Evolutionary conservation across 2,113 vertebrate species (phyloP), one percentile per base, ranked within the genome.

Genomic region (Dermatemys mawii): DNA sequence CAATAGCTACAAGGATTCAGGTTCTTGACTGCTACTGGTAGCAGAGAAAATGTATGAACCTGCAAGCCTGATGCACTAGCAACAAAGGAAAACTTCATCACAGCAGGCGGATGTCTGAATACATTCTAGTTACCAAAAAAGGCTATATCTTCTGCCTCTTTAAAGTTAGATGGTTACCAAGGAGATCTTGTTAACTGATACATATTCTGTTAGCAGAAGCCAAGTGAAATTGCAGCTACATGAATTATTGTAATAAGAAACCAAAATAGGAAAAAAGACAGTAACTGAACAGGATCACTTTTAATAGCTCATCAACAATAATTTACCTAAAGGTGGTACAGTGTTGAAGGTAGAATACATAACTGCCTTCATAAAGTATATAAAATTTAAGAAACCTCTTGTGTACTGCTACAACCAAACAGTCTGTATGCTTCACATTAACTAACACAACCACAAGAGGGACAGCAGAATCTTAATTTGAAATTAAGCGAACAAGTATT

Each of bases 91-190:
- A 86, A 44, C 11, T 44, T 26, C 70, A 46, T 19, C 16, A 87
- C 9, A 70, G n/a, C 19, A 32, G 73, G 48, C n/a, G 63, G 60
- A 90, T 24, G 73, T 29, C 60, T 60, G 24, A 38, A 76, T 70
- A 54, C 50, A 87, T 85, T 90, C 41, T 54, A 81, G 29, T 22
- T 1, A 46, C 49, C 9, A 70, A 76, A 90, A 93, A 50, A 29
- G 75, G 12, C 11, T 17, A 76, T 89, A 91, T 90, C 51, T 60
- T 35, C 87, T 84, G 67, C 78, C 35, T 85, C 2, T 2, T 83
- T 60, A 94, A 57, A 93, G 49, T 78, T 80, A 7, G 2, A 27
- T 75, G 88, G 91, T 88, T 88, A 86, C 82, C 94, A 88, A 92
- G 90, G 90, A 91, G 38, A 93, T 84, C 35, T 51, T 70, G 0